A percentile compares a stretch with the other conserved stretches of the same genome.
phyloP scores from a whole-genome alignment of 2,797 vertebrate species.

The Amphiprion clarkii region DNA sequence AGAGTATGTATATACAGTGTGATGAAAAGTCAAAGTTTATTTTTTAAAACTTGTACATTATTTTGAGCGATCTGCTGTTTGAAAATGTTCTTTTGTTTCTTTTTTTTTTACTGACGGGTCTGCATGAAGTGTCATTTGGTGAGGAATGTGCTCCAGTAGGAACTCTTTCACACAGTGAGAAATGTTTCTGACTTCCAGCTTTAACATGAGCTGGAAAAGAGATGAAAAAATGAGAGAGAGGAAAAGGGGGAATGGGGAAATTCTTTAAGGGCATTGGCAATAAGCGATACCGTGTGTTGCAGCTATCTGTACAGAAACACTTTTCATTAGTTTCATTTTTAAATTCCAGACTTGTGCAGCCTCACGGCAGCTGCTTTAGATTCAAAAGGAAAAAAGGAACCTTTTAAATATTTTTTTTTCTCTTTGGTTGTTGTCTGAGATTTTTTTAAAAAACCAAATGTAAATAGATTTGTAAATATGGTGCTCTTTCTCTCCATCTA shows the following conservation, averaged over 20 bases:
- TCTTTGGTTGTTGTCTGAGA: conserved; percentile 44
- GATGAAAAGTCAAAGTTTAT: conserved; percentile 75
- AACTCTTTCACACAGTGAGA: conserved; percentile 12
- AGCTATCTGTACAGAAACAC: conserved; percentile 90
- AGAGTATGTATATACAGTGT: conserved; percentile 77
- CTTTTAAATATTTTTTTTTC: conserved; percentile 51
- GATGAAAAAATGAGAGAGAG: conserved; percentile 29
- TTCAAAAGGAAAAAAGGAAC: conserved; percentile 56
- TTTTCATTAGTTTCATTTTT: conserved; percentile 73
- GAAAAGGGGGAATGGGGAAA: conserved; percentile 35
- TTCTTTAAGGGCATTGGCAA: conserved; percentile 96
- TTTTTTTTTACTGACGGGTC: conserved; percentile 20
- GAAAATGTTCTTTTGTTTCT: conserved; percentile 35
- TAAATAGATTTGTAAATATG: conserved; percentile 94
- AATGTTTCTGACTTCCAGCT: conserved; percentile 16
- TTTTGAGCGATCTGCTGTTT: conserved; percentile 76
- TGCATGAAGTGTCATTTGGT: conserved; percentile 23
- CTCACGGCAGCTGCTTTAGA: conserved; percentile 87
- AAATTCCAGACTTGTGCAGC: conserved; percentile 84
- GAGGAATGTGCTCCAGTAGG: conserved; percentile 4
- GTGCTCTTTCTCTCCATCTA: conserved; percentile 80
- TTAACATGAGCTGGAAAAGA: conserved; percentile 47
- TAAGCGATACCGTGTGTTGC: conserved; percentile 93
- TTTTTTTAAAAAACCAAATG: conserved; percentile 76
- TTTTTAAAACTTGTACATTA: conserved; percentile 73